These are phyloP conservation scores for Staurois parvus DNA, from an alignment of 2,797 vertebrate genomes.

Conservation along the genomic window DNA sequence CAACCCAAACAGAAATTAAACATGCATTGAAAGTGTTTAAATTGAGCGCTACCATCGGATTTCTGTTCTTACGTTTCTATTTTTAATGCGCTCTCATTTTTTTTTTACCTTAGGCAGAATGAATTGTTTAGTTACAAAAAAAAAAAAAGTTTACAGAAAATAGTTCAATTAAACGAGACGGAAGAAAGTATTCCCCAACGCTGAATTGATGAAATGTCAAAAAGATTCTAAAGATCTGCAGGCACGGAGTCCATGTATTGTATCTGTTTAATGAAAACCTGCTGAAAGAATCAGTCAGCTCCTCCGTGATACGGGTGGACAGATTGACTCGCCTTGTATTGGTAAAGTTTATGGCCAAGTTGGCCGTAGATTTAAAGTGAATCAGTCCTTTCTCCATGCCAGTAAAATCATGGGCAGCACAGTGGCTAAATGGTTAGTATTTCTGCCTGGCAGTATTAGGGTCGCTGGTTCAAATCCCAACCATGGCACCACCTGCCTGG, in stretches of 20 bases:
- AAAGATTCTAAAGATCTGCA: not conserved
- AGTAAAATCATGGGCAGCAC: too few relatives aligned
- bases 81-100: conserved; percentile 29
- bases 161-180: not conserved
- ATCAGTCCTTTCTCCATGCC: too few relatives aligned
- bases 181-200: not conserved
- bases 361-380: too few relatives aligned
- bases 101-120: conserved; percentile 30
- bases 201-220: not conserved
- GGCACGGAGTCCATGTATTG: not conserved
- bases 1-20: conserved; percentile 50
- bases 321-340: too few relatives aligned
- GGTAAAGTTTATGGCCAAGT: too few relatives aligned
- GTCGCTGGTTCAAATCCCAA: too few relatives aligned
- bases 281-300: not conserved
- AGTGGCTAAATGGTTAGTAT: too few relatives aligned
- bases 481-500: too few relatives aligned
- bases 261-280: too few relatives aligned
- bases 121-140: conserved; percentile 16
- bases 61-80: conserved; percentile 32
- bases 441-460: too few relatives aligned
- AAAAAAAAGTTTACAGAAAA: not conserved
- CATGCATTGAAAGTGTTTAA: conserved; percentile 43
- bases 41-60: conserved; percentile 21
- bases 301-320: not conserved